These are phyloP conservation scores for Pseudotriccus pelzelni DNA, from an alignment of 2,797 vertebrate species.

Conservation along the genomic window DNA sequence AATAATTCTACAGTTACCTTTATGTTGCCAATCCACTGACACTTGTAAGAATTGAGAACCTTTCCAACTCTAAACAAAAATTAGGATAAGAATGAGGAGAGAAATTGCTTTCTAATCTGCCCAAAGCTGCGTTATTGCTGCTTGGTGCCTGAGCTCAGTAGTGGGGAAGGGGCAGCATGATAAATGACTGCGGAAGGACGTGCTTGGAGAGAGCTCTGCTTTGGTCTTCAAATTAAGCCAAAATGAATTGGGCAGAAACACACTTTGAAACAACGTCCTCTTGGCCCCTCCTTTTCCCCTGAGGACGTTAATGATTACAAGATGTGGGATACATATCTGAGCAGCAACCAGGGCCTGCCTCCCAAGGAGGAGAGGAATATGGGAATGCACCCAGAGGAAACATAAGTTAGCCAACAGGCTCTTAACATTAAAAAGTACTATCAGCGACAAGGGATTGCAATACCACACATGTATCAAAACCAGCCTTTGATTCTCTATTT, in stretches of 20 bases:
- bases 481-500: slow-evolving; percentile 11
- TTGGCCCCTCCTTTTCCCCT: slow-evolving; percentile 61
- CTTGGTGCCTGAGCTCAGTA: slow-evolving; percentile 19
- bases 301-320: slow-evolving; percentile 73
- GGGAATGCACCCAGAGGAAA: slow-evolving; percentile 65
- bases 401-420: slow-evolving; percentile 59
- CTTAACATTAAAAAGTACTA: slow-evolving; percentile 59
- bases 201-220: slow-evolving; percentile 52
- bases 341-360: slow-evolving; percentile 45
- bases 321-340: slow-evolving; percentile 70
- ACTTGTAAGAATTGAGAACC: background rate
- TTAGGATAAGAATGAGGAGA: background rate
- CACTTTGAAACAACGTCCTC: slow-evolving; percentile 70
- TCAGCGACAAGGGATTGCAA: slow-evolving; percentile 45
- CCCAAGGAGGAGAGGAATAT: slow-evolving; percentile 60
- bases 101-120: slow-evolving; percentile 17
- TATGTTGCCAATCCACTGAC: background rate
- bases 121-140: slow-evolving; percentile 24
- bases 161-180: slow-evolving; percentile 17
- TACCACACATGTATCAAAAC: background rate
- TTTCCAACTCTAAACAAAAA: slow-evolving; percentile 29
- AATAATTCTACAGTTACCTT: background rate
- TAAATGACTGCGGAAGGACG: slow-evolving; percentile 57
- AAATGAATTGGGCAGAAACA: slow-evolving; percentile 74
- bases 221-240: slow-evolving; percentile 57